Conservation (phyloP, 2,797 vertebrate species). For the Channallabes apus region DNA sequence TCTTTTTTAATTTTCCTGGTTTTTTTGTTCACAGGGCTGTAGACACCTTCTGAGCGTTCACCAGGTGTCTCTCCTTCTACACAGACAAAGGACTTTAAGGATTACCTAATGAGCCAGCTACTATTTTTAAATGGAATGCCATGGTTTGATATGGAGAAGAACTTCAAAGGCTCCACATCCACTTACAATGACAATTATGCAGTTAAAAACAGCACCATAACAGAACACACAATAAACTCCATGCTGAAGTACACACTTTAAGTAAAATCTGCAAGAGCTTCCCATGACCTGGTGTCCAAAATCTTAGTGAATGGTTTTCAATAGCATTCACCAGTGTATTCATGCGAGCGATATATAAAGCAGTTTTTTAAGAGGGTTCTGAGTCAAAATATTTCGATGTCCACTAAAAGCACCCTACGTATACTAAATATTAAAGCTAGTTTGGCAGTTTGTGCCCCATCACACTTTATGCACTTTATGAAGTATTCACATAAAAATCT, state of each 20-base stretch:
- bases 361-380: background rate
- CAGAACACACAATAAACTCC: background rate
- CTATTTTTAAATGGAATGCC: constrained; percentile 63
- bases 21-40: constrained; percentile 66
- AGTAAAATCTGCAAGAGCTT: background rate
- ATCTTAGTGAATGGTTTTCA: background rate
- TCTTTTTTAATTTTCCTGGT: constrained; percentile 51
- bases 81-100: constrained; percentile 57
- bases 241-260: background rate
- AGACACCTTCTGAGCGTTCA: constrained; percentile 67
- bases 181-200: constrained; percentile 56
- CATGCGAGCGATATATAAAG: background rate
- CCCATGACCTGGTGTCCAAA: background rate
- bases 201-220: constrained; percentile 53
- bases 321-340: background rate
- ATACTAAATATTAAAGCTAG: background rate
- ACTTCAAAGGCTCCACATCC: constrained; percentile 59
- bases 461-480: constrained; percentile 12
- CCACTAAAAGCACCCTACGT: background rate
- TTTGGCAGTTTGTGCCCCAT: constrained; percentile 2
- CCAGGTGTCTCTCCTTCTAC: constrained; percentile 64
- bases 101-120: constrained; percentile 69
- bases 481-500: constrained; percentile 29
- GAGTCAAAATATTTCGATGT: background rate
- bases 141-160: constrained; percentile 54